Conservation (phyloP, 2,888 invertebrate genomes). For the Lordiphosa andalusiaca region DNA sequence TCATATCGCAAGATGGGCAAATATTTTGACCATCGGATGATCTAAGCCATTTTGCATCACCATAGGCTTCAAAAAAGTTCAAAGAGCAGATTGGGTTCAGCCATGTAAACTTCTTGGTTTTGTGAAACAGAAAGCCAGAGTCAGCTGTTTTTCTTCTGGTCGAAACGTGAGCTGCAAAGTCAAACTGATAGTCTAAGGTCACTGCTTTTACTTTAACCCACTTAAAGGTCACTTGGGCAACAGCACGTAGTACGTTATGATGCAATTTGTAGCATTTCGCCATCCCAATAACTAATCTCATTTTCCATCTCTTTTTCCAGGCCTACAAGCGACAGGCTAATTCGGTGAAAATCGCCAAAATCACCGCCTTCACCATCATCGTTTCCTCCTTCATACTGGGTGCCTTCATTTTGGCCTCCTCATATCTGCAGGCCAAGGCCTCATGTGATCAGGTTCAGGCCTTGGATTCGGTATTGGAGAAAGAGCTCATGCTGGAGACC, state of each 20-base stretch:
- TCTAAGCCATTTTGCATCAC: conserved; percentile 12
- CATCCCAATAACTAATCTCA: background rate
- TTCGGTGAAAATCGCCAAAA: conserved; percentile 92
- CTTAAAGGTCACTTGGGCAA: too few relatives aligned
- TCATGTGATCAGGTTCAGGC: conserved; percentile 90
- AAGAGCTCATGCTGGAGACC: conserved; percentile 86
- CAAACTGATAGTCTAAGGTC: too few relatives aligned
- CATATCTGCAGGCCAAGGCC: conserved; percentile 90
- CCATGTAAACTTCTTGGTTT: too few relatives aligned
- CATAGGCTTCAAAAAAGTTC: too few relatives aligned
- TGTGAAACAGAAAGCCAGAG: conserved; percentile 1
- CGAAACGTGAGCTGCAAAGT: too few relatives aligned
- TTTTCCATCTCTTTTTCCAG: conserved; percentile 80
- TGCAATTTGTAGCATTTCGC: too few relatives aligned
- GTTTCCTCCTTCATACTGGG: conserved; percentile 90
- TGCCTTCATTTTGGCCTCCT: conserved; percentile 90
- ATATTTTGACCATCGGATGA: conserved; percentile 4
- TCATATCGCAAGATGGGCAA: conserved; percentile 33
- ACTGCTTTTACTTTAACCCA: too few relatives aligned
- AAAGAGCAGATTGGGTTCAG: too few relatives aligned
- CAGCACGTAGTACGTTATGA: too few relatives aligned
- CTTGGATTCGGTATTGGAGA: conserved; percentile 84
- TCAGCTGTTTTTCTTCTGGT: too few relatives aligned
- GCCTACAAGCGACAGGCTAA: conserved; percentile 89
- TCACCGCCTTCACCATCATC: conserved; percentile 91